phyloP scores from a whole-genome alignment of 2,888 invertebrate species.

The Oligia fasciuncula region DNA sequence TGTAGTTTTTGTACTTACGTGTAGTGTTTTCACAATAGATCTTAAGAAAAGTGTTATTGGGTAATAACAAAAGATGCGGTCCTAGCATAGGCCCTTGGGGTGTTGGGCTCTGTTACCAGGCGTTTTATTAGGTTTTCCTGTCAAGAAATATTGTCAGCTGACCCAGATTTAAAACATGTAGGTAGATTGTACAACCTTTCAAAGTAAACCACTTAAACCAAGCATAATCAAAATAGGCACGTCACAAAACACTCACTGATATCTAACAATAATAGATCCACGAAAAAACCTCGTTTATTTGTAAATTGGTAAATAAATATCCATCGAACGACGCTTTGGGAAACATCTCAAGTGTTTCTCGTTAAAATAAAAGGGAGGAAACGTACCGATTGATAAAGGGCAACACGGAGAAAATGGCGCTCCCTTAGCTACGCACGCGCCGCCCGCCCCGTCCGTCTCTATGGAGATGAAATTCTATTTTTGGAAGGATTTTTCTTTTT shows the following conservation, averaged over 20 bases:
- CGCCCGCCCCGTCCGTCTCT: slow-evolving; percentile 22
- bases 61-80: not conserved
- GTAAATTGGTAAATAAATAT: slow-evolving; percentile 64
- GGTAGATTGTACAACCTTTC: not conserved
- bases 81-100: not conserved
- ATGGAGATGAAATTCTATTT: slow-evolving; percentile 64
- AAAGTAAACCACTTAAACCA: not conserved
- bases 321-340: slow-evolving; percentile 50
- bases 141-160: not conserved
- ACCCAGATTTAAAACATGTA: not conserved
- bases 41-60: not conserved
- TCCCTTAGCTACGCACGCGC: slow-evolving; percentile 26
- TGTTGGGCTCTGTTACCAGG: not conserved
- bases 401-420: slow-evolving; percentile 66
- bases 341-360: slow-evolving; percentile 74
- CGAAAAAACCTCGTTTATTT: slow-evolving; percentile 56
- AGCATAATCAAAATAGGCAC: slow-evolving; percentile 35
- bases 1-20: not conserved
- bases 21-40: not conserved
- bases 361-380: slow-evolving; percentile 76
- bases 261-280: slow-evolving; percentile 42
- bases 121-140: not conserved
- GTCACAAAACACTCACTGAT: slow-evolving; percentile 27
- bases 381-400: slow-evolving; percentile 80
- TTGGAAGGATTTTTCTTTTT: slow-evolving; percentile 50